These are phyloP conservation scores for Heterochromis multidens DNA, from an alignment of 2,113 vertebrate species.

Conservation along the genomic window DNA sequence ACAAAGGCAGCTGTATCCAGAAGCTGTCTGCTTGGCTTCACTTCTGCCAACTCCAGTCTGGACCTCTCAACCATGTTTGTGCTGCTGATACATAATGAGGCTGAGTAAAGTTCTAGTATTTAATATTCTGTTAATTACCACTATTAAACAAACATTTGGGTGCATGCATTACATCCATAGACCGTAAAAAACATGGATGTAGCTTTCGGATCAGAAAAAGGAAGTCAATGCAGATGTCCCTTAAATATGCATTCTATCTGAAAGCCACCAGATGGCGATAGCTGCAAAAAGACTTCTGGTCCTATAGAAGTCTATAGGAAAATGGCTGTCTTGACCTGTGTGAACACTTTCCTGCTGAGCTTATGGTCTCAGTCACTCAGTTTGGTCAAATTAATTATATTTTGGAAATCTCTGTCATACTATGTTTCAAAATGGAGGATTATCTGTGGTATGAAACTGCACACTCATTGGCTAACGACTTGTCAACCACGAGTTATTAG, in stretches of 20 bases:
- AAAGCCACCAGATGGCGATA: neutral
- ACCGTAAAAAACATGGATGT: neutral
- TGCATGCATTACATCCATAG: neutral
- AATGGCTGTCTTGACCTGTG: neutral
- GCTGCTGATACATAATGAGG: neutral
- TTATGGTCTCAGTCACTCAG: neutral
- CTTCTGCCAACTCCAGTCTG: neutral
- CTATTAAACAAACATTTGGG: neutral
- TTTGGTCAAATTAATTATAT: accelerated
- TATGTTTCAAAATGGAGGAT: neutral
- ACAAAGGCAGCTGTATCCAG: neutral
- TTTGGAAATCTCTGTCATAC: neutral
- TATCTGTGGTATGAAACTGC: neutral
- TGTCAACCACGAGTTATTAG: neutral
- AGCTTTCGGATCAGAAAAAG: neutral
- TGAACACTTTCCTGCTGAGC: neutral
- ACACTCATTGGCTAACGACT: neutral
- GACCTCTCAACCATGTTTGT: neutral
- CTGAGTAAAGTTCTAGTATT: neutral
- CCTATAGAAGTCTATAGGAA: neutral
- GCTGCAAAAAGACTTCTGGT: neutral
- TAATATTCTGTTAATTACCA: neutral
- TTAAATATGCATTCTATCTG: neutral
- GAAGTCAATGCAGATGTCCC: neutral
- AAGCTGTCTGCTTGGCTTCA: neutral